phyloP scores from a whole-genome alignment of 2,797 vertebrate genomes.

The Protonibea diacanthus region DNA sequence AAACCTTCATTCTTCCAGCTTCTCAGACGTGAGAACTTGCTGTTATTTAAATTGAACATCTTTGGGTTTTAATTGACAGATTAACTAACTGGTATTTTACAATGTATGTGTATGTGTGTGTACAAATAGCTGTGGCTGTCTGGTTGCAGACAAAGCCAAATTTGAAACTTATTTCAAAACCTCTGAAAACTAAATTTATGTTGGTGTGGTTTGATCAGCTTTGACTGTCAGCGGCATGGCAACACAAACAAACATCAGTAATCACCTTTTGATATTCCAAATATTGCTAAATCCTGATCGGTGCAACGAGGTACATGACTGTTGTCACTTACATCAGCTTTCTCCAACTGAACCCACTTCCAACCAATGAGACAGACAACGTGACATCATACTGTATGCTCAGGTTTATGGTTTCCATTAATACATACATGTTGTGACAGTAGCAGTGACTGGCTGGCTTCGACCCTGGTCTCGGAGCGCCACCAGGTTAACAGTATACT shows the following conservation, averaged over 20 bases:
- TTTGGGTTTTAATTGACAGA: background rate
- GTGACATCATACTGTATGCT: background rate
- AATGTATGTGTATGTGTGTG: background rate
- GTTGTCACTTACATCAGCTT: background rate
- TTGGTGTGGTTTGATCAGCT: background rate
- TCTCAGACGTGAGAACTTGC: background rate
- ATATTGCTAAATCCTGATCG: background rate
- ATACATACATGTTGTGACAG: conserved; percentile 90
- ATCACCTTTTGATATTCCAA: background rate
- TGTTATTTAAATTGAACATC: background rate
- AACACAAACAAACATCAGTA: background rate
- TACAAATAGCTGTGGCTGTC: background rate
- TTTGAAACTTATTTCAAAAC: background rate
- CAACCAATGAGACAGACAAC: background rate
- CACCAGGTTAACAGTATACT: conserved; percentile 95
- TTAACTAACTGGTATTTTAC: background rate
- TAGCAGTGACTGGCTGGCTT: conserved; percentile 91
- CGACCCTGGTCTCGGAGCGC: conserved; percentile 94
- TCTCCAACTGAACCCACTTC: background rate
- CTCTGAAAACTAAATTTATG: background rate
- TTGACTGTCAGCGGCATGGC: background rate
- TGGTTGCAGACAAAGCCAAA: background rate
- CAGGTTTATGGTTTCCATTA: background rate
- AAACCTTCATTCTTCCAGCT: conserved; percentile 9
- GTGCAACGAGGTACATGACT: background rate